Conservation (phyloP, 1,140 invertebrate genomes). For the Drosophila melanogaster region Release_6_plus_ISO1_MT NT_037436.4:239501-240000, state of each 20-base stretch:
- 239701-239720: constrained; percentile 90
- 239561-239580: constrained; percentile 55
- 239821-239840: constrained; percentile 39
- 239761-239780: constrained; percentile 91
- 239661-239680: constrained; percentile 86
- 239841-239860: constrained; percentile 59
- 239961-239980: constrained; percentile 69
- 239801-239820: constrained; percentile 86
- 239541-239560: constrained; percentile 63
- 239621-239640: constrained; percentile 64
- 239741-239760: constrained; percentile 92
- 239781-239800: constrained; percentile 90
- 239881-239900: constrained; percentile 65
- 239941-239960: constrained; percentile 67
- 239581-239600: constrained; percentile 64
- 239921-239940: constrained; percentile 68
- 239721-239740: constrained; percentile 93
- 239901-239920: constrained; percentile 56
- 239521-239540: constrained; percentile 49
- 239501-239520: constrained; percentile 32
- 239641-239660: constrained; percentile 83
- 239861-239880: constrained; percentile 55
- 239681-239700: constrained; percentile 89
- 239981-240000: constrained; percentile 64
- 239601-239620: constrained; percentile 51